Base-by-base conservation (phyloP, 2,888 invertebrate genomes). In the Pristionchus arcanus region DNA sequence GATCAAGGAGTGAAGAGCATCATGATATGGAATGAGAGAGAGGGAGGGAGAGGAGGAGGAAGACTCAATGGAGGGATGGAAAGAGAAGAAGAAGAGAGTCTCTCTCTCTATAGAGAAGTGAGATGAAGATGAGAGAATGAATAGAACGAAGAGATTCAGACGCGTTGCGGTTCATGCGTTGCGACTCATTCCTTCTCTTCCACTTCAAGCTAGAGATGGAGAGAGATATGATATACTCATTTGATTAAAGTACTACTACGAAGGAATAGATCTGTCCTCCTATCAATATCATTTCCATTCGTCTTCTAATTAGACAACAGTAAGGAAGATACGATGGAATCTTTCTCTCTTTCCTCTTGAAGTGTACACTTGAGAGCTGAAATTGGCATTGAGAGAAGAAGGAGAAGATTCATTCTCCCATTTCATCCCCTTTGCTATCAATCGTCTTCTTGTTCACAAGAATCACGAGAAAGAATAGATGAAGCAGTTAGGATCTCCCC, bases 401-500 rank as follows among this genome's bases (percentile, higher is more conserved):
- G 68, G n/a, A 68, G 68, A 68, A 31, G 31, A n/a, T 16, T 28
- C 68, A n/a, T n/a, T n/a, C n/a, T 16, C 15, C n/a, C 28, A n/a
- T 31, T 68, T 28, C 15, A 68, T 68, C 63, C 7, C 63, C 19
- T 5, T 19, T 19, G 21, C 63, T 63, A n/a, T 19, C 25, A 25
- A 59, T 85, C 63, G 28, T 85, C 85, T 85, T n/a, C n/a, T n/a
- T n/a, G n/a, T n/a, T n/a, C 85, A 21, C 63, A 59, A 28, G 25
- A n/a, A 63, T 49, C 42, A 63, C 63, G 63, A 63, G 63, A 63
- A 63, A n/a, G 63, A 63, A 63, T 19, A 63, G 42, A 49, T 49
- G 42, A 49, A 49, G 42, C 42, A 49, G 42, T 49, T 49, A 49
- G 42, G 42, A 49, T 49, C 42, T 49, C 42, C 42, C 42, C 11